Evolutionary conservation across 2,888 invertebrate genomes (phyloP).

Genomic region (Fragum sueziense): DNA sequence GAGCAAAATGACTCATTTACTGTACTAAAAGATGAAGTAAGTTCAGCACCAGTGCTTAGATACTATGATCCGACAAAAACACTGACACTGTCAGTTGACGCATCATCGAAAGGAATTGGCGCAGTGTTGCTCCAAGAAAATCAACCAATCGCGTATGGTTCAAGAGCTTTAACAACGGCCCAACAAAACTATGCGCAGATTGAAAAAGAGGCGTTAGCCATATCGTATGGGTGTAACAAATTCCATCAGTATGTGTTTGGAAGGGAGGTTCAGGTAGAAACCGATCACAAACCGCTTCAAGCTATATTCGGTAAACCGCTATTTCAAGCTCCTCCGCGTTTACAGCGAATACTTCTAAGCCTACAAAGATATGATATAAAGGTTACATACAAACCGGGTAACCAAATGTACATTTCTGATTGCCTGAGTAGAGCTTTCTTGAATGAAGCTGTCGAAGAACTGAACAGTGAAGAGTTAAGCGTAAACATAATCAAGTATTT

Average conservation of each 20-base stretch:
- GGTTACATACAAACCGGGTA: slow-evolving; percentile 35
- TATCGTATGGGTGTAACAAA: slow-evolving; percentile 25
- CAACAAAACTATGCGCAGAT: slow-evolving; percentile 33
- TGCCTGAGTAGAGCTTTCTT: slow-evolving; percentile 26
- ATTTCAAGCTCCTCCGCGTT: too few relatives aligned
- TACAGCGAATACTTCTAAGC: slow-evolving; percentile 35
- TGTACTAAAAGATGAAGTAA: slow-evolving; percentile 42
- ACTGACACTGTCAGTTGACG: slow-evolving; percentile 54
- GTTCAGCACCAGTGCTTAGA: slow-evolving; percentile 51
- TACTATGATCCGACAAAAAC: slow-evolving; percentile 44
- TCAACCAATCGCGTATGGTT: slow-evolving; percentile 42
- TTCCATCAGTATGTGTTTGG: slow-evolving; percentile 40
- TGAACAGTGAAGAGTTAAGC: slow-evolving; percentile 14
- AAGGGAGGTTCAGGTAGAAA: slow-evolving; percentile 23
- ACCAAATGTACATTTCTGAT: slow-evolving; percentile 40
- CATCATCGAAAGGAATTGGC: slow-evolving; percentile 61
- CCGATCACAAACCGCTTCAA: slow-evolving; percentile 36
- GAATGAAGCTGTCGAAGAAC: slow-evolving; percentile 14
- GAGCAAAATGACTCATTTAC: slow-evolving; percentile 60
- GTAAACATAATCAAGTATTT: slow-evolving; percentile 26
- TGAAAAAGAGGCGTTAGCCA: slow-evolving; percentile 36
- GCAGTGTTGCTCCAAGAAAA: slow-evolving; percentile 56
- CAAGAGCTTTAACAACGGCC: slow-evolving; percentile 24
- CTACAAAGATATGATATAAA: slow-evolving; percentile 44
- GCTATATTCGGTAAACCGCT: too few relatives aligned